Percentiles rank a stretch among this genome's conserved stretches.
phyloP scores from a whole-genome alignment of 2,888 invertebrate genomes.

The Ennomos fuscantarius region DNA sequence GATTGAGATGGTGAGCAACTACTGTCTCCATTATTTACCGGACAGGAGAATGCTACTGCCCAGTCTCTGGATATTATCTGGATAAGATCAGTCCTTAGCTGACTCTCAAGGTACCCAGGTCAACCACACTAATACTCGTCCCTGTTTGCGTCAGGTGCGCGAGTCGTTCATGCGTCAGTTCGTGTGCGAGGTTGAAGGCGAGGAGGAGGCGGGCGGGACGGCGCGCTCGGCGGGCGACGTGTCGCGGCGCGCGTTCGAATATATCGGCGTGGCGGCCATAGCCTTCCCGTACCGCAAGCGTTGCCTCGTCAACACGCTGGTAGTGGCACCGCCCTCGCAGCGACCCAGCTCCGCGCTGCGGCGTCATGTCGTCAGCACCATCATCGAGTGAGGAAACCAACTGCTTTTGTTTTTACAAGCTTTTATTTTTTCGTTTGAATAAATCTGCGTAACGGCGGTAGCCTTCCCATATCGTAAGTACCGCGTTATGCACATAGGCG shows the following conservation, averaged over 20 bases:
- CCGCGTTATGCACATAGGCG: no score
- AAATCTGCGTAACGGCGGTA: no score
- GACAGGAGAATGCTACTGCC: no score
- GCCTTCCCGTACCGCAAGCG: slow-evolving; percentile 90
- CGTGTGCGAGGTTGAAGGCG: slow-evolving; percentile 94
- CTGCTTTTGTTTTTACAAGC: no score
- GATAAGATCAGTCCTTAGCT: no score
- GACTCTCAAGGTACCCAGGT: not conserved
- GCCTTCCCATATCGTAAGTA: no score
- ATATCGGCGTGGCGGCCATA: slow-evolving; percentile 70
- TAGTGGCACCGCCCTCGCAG: slow-evolving; percentile 92
- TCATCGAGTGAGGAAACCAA: slow-evolving; percentile 85
- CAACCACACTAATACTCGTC: no score
- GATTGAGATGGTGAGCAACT: no score
- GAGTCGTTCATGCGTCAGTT: slow-evolving; percentile 99
- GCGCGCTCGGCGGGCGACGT: slow-evolving; percentile 54
- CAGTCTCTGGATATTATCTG: no score
- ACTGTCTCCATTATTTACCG: no score
- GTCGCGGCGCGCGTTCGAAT: slow-evolving; percentile 72
- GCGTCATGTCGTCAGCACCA: slow-evolving; percentile 93
- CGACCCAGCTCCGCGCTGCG: slow-evolving; percentile 92
- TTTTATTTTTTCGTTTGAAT: no score
- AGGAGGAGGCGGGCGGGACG: slow-evolving; percentile 84
- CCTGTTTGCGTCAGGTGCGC: slow-evolving; percentile 86
- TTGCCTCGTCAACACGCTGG: slow-evolving; percentile 92